phyloP scores from a whole-genome alignment of 2,113 vertebrate species.

The Alexandromys fortis region DNA sequence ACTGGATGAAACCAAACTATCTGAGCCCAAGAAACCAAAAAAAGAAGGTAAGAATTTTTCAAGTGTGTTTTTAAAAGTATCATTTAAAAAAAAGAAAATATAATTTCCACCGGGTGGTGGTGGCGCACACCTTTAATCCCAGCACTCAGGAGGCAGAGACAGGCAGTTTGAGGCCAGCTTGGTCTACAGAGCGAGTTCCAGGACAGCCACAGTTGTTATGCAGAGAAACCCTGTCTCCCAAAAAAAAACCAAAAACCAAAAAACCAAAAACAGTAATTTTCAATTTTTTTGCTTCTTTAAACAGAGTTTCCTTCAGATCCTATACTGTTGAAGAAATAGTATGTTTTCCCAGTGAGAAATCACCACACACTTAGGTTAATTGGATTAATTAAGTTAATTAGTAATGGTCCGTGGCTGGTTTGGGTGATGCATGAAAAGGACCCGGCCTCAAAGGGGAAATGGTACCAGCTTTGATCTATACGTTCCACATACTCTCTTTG shows the following conservation, averaged over 20 bases:
- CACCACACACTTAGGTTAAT: neutral
- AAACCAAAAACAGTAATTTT: neutral
- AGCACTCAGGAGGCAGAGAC: neutral
- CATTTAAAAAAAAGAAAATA: neutral
- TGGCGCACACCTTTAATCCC: neutral
- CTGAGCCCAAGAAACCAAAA: constrained; percentile 38
- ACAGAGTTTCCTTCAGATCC: constrained; percentile 13
- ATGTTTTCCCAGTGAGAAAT: neutral
- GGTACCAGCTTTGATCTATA: neutral
- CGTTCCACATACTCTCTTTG: neutral
- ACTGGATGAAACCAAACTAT: constrained; percentile 78
- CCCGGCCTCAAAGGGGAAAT: neutral
- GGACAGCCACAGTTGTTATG: neutral
- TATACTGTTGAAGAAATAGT: neutral
- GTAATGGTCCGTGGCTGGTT: neutral
- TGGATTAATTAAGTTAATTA: neutral
- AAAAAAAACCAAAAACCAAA: neutral
- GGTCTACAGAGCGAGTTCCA: neutral
- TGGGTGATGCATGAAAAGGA: neutral
- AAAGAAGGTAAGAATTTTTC: constrained; percentile 76
- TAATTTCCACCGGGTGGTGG: neutral
- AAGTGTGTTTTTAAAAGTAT: constrained; percentile 38
- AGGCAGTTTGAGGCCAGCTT: neutral
- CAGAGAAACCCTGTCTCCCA: neutral
- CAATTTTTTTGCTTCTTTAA: neutral